Base-by-base conservation (phyloP, 2,797 vertebrate species). In the Ataeniobius toweri region DNA sequence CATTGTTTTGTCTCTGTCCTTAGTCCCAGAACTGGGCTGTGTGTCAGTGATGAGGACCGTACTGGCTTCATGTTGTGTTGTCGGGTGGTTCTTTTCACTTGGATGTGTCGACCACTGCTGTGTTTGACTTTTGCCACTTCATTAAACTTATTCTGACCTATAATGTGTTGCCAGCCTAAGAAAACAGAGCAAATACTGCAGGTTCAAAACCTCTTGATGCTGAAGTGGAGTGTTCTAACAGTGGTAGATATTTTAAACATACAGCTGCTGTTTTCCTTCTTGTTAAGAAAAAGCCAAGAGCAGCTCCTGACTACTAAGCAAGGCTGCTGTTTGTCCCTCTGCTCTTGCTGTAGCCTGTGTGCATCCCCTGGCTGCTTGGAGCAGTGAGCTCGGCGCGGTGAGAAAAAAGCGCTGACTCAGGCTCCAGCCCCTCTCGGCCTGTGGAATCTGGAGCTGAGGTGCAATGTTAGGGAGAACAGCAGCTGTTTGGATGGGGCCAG, bases 341-440 rank as follows among this genome's bases (percentile, higher is more conserved):
- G 79, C 71, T 7, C 5, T 26, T 81, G 81, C 87, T 73, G 75
- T 90, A 84, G 86, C 82, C 85, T 26, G 83, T 75, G 13, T 16
- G 2, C 24, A 69, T 87, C 83, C 85, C 68, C 78, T 53, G 39
- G 59, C 85, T 89, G 89, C 87, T 82, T 85, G 84, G 80, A 88
- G 86, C 76, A 53, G 75, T 69, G 84, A 82, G 88, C 89, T 91
- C 87, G 88, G 87, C 84, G 81, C 84, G 84, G 89, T 86, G 86
- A 50, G 84, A 72, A 18, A 76, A 92, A 92, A 93, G 65, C 41
- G 95, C 95, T 95, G 94, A 96, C 92, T 96, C 93, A 95, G 94
- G 77, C 91, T 80, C 75, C 92, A 83, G 82, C 89, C 84, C 83
- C 87, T 91, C 87, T 87, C 72, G 79, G 86, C 85, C 89, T 88